Base-by-base conservation (phyloP, 2,113 vertebrate species). In the Phaethornis superciliosus region DNA sequence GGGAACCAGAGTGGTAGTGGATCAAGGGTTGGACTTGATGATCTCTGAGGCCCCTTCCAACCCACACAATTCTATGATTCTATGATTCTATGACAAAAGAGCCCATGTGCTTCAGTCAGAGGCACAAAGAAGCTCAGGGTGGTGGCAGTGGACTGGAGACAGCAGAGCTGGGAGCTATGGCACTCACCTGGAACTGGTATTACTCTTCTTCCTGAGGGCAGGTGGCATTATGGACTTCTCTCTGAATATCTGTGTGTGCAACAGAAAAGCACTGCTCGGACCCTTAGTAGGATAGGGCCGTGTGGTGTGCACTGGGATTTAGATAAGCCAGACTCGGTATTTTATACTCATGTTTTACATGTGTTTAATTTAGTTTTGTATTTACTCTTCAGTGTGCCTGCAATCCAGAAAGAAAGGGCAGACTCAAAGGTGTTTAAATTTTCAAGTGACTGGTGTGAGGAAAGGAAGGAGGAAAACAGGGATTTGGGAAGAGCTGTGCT, bases 181-280 rank as follows among this genome's bases (percentile, higher is more conserved):
- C 77, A 37, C 46, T 78, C 79, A 40, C 2, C 7, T 65, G 70
- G 51, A 49, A 10, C 19, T 9, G 10, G 33, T 32, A 33, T 93
- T 94, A 28, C 80, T 82, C 30, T 47, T 2, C 49, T 69, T 42
- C 47, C 49, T 0, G 3, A 33, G 71, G 49, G 62, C 76, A 75
- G 54, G 14, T 87, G 62, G n/a, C 2, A 0, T 47, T 55, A 6
- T 46, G 47, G 55, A 14, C 24, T 74, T 81, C 21, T 11, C 49
- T 91, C 55, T 95, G 93, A 85, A 92, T 69, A 58, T 76, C 91
- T 56, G n/a, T 62, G 51, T 23, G 32, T 84, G 77, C 54, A 47
- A 20, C 27, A 71, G 22, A 51, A 26, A 60, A 47, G 32, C 15
- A 37, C 19, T 72, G 22, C 20, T 62, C 52, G 40, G 68, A 32